Percentiles rank a stretch among this genome's conserved stretches.
These are phyloP conservation scores for Trichomalopsis sarcophagae DNA, from an alignment of 1,140 invertebrate species.

Conservation along the genomic window DNA sequence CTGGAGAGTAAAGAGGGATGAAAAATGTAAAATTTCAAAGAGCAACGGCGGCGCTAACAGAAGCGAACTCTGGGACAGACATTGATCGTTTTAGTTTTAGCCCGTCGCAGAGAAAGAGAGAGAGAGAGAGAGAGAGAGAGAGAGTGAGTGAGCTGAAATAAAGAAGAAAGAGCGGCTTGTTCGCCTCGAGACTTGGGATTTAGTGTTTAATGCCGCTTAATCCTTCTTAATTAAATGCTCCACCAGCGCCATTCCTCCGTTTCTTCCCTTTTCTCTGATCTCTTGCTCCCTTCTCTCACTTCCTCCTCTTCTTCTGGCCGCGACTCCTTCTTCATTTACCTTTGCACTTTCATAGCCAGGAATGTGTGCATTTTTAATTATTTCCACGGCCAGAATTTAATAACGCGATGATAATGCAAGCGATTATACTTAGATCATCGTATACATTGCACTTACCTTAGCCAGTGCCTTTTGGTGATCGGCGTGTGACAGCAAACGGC, in stretches of 20 bases:
- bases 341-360: background rate
- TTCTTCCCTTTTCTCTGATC: constrained; percentile 28
- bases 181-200: constrained; percentile 52
- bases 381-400: constrained; percentile 24
- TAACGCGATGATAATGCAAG: background rate
- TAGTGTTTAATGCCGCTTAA: constrained; percentile 65
- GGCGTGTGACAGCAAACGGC: constrained; percentile 97
- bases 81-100: constrained; percentile 65
- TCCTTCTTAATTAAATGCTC: constrained; percentile 70
- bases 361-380: constrained; percentile 36
- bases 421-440: background rate
- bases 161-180: constrained; percentile 46
- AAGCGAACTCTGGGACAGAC: constrained; percentile 46
- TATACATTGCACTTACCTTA: constrained; percentile 81
- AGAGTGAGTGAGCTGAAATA: constrained; percentile 9
- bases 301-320: background rate
- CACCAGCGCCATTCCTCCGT: constrained; percentile 50
- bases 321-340: background rate
- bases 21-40: constrained; percentile 46
- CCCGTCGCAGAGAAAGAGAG: constrained; percentile 52
- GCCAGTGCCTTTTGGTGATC: constrained; percentile 97
- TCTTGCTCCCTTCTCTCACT: background rate
- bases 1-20: constrained; percentile 24
- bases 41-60: background rate
- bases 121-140: constrained; percentile 31